Evolutionary conservation across 2,113 vertebrate species (phyloP), one percentile per base, ranked within the genome.

Genomic region (Lethenteron camtschaticum): DNA sequence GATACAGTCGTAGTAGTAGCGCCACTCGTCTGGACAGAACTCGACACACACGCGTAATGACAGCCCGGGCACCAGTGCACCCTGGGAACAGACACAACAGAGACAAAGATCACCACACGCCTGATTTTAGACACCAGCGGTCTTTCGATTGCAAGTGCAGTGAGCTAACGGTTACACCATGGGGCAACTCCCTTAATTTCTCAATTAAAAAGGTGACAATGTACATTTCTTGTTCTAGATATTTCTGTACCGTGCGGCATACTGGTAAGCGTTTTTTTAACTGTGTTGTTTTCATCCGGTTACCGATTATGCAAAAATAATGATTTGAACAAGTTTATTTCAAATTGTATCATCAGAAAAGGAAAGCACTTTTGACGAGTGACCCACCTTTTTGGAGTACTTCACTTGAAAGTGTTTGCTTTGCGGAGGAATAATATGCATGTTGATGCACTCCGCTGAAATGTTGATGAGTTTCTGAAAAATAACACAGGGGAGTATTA

Each of bases 1-100:
- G 58, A 95, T 76, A 75, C 87, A 85, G 76, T 97, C 92, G 20
- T 87, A 87, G 75, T 90, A 96, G 77, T 96, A 94, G 0, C 84
- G 77, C 88, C 88, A 95, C 75, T 91, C 87, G 71, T 91, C 81
- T 12, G 92, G 87, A 68, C 77, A 81, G 78, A 97, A 94, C 9
- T 76, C 78, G 56, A 94, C 73, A n/a, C 77, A 82, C 70, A 90
- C 68, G 0, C 58, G 75, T 70, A 86, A 84, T 6, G 85, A 82
- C 70, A 96, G 81, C 71, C 92, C 92, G 1, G 92, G 91, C 58
- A 89, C 78, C 68, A 97, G 82, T 10, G 76, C 80, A 73, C 79
- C 76, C 92, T 97, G 72, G n/a, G 78, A 68, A 10, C 56, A 70
- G 70, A 71, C 75, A 58, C 16, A 56, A 16, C 56, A 71, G 9